These are phyloP conservation scores for Cnemophilus loriae DNA, from an alignment of 2,113 vertebrate genomes.

Conservation along the genomic window DNA sequence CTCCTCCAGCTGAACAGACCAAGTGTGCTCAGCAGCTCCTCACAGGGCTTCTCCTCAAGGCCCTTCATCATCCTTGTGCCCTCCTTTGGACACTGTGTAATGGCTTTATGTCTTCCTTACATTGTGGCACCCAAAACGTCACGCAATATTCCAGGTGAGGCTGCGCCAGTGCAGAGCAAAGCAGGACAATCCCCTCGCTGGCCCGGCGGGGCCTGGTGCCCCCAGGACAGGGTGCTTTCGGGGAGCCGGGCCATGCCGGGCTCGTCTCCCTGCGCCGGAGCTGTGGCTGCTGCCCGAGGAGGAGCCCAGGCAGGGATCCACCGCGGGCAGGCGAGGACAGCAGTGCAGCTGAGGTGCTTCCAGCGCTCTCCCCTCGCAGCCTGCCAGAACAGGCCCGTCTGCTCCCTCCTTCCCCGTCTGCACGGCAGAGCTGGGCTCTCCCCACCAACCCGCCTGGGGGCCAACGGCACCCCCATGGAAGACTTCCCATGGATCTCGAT, in stretches of 20 bases:
- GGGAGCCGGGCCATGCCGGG: background rate
- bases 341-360: background rate
- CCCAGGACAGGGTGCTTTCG: background rate
- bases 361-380: background rate
- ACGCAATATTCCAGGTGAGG: background rate
- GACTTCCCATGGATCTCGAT: background rate
- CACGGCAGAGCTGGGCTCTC: background rate
- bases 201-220: background rate
- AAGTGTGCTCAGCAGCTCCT: background rate
- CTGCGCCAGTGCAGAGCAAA: background rate
- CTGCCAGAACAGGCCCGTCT: background rate
- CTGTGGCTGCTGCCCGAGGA: background rate
- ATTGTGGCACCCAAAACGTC: background rate
- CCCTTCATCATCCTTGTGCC: background rate
- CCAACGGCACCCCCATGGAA: background rate
- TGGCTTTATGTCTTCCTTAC: accelerated
- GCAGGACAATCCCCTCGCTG: accelerated
- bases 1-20: background rate
- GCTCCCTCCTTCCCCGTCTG: background rate
- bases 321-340: accelerated
- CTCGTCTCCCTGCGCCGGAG: background rate
- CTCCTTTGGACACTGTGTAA: background rate
- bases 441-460: background rate
- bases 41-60: background rate
- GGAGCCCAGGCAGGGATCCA: background rate